Evolutionary conservation across 2,113 vertebrate species (phyloP), one percentile per base, ranked within the genome.

Genomic region (Sylvia atricapilla): DNA sequence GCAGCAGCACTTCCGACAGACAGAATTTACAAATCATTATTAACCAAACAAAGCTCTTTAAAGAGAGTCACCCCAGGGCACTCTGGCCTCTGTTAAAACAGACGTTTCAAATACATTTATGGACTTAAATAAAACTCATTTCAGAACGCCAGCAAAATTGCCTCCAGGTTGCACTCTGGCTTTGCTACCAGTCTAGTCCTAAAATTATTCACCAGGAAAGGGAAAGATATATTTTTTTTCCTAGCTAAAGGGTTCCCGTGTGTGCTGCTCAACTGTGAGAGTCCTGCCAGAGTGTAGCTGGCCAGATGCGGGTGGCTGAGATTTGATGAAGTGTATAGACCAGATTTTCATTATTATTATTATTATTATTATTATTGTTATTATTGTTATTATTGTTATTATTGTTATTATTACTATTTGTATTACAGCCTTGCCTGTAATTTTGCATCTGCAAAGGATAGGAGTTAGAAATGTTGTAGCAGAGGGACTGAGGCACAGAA

Each of bases 91-190:
- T 37, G 9, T 89, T 96, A 68, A 96, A 95, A 92, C 68, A 94
- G 92, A 58, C 88, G 90, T 93, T 88, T 89, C 83, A 93, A 70
- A 95, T 90, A 74, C 94, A 93, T 94, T 96, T 95, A 96, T 92
- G 85, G 88, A 93, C 92, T 94, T 96, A 84, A 89, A 96, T 90
- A 93, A 96, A 97, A 87, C 64, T 87, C 56, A 14, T 90, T 94
- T 97, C 70, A n/a, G 80, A 96, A 94, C 0, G 5, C 88, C 73
- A 76, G 41, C 0, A 0, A 96, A 96, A 96, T 96, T 96, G 83
- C 80, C 94, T 96, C 93, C 96, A 96, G 92, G 68, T 93, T 96
- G 92, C 64, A 87, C 47, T 81, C 92, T 93, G 93, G 95, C 80
- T 96, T 94, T 77, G 72, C 83, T 94, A 95, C 85, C 95, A 94